phyloP scores from a whole-genome alignment of 1,140 invertebrate species.

The Magallana angulata region DNA sequence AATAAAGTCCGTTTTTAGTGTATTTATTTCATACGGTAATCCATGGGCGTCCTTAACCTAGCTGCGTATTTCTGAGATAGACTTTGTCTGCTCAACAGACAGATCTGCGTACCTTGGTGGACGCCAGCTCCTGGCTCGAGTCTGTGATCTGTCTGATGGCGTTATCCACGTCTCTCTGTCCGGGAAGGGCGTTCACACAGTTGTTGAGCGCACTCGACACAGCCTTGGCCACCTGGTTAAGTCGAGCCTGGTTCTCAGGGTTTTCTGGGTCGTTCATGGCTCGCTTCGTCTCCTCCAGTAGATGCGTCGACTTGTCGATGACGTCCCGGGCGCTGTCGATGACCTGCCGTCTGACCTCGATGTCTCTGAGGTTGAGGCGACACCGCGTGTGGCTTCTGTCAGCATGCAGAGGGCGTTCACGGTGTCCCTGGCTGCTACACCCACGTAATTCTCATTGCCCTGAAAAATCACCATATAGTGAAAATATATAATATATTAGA shows the following conservation, averaged over 20 bases:
- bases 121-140: slow-evolving; percentile 86
- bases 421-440: slow-evolving; percentile 89
- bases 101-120: slow-evolving; percentile 80
- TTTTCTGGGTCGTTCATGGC: slow-evolving; percentile 84
- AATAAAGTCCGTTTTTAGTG: no score
- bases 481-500: background rate
- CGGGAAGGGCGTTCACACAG: slow-evolving; percentile 90
- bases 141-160: slow-evolving; percentile 89
- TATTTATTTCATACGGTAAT: no score
- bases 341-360: slow-evolving; percentile 82
- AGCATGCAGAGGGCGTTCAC: slow-evolving; percentile 86
- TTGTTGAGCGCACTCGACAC: slow-evolving; percentile 81
- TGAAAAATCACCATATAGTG: slow-evolving; percentile 56
- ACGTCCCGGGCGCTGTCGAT: slow-evolving; percentile 86
- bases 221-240: slow-evolving; percentile 82
- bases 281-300: slow-evolving; percentile 89
- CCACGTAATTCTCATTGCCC: slow-evolving; percentile 91
- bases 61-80: no score
- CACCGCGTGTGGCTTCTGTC: slow-evolving; percentile 86
- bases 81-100: background rate
- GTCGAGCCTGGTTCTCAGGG: slow-evolving; percentile 82
- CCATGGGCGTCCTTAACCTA: no score
- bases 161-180: slow-evolving; percentile 92
- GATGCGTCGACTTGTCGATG: slow-evolving; percentile 86
- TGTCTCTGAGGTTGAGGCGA: slow-evolving; percentile 85